These are phyloP conservation scores for Pogoniulus pusillus DNA, from an alignment of 2,797 vertebrate genomes.

Conservation along the genomic window DNA sequence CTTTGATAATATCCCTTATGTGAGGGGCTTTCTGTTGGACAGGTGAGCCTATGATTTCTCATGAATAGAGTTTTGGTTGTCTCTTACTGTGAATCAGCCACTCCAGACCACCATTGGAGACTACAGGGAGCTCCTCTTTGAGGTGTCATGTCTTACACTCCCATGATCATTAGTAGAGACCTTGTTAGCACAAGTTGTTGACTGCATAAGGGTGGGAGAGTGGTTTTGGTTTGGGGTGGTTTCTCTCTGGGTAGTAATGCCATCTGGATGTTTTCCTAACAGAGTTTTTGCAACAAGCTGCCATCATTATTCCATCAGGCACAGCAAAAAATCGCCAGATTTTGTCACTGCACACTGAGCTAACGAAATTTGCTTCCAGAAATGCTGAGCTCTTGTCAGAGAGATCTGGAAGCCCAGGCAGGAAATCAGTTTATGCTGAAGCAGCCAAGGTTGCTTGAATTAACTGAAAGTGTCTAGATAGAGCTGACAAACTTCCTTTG, in stretches of 20 bases:
- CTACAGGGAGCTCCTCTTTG: no score
- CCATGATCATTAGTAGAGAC: no score
- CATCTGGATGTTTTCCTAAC: neutral
- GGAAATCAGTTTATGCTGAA: conserved; percentile 45
- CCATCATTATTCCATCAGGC: neutral
- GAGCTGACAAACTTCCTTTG: conserved; percentile 10
- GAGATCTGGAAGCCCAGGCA: conserved; percentile 15
- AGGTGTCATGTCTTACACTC: no score
- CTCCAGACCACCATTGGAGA: neutral
- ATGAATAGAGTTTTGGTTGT: neutral
- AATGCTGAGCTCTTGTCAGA: neutral
- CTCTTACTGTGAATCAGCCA: neutral
- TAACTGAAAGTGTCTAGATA: neutral
- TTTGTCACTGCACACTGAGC: neutral
- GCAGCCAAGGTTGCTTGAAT: neutral
- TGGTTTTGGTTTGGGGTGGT: neutral
- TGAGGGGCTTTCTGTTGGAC: neutral
- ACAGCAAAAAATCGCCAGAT: neutral
- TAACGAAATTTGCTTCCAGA: no score
- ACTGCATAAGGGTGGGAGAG: neutral
- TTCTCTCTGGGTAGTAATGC: neutral
- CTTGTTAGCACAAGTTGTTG: neutral
- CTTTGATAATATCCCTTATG: neutral
- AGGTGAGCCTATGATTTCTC: neutral
- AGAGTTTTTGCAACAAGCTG: neutral